Percentiles rank a stretch among this genome's conserved stretches.
Conservation (phyloP, 2,113 vertebrate species). For the Cavia aperea region DNA sequence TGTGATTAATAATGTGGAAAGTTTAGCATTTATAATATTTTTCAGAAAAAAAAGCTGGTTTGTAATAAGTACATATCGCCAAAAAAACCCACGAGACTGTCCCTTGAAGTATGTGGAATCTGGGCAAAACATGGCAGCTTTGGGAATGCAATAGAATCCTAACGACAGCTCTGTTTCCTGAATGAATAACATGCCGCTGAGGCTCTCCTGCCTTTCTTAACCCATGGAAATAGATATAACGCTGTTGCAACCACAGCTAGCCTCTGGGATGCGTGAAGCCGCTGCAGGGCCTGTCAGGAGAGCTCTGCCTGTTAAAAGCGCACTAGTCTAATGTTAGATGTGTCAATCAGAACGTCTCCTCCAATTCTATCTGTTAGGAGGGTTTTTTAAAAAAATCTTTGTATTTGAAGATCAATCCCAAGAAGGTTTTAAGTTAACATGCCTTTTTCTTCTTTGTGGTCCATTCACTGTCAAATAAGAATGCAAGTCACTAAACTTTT, state of each 20-base stretch:
- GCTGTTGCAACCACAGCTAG: rapidly evolving
- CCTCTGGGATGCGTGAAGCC: not conserved
- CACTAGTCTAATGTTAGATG: not conserved
- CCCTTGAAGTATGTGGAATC: not conserved
- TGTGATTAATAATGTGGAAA: slow-evolving; percentile 16
- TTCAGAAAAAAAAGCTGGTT: slow-evolving; percentile 1
- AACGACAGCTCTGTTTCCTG: not conserved
- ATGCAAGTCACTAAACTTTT: not conserved
- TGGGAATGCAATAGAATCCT: not conserved
- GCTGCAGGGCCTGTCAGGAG: not conserved
- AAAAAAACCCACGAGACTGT: not conserved
- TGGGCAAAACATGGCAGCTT: not conserved
- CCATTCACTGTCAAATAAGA: not conserved
- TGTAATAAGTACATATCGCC: not conserved
- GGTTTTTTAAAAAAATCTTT: not conserved
- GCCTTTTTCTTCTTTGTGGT: not conserved
- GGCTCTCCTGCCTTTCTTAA: not conserved
- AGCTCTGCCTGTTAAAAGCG: not conserved
- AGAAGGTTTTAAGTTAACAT: not conserved
- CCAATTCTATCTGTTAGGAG: not conserved
- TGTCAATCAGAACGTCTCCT: not conserved
- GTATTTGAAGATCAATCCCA: not conserved
- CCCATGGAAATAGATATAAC: too few relatives aligned
- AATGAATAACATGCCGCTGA: not conserved
- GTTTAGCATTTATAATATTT: not conserved